Percentiles rank a stretch among this genome's conserved stretches.
Conservation (phyloP, 2,113 vertebrate species). For the Pollimyrus isidori region DNA sequence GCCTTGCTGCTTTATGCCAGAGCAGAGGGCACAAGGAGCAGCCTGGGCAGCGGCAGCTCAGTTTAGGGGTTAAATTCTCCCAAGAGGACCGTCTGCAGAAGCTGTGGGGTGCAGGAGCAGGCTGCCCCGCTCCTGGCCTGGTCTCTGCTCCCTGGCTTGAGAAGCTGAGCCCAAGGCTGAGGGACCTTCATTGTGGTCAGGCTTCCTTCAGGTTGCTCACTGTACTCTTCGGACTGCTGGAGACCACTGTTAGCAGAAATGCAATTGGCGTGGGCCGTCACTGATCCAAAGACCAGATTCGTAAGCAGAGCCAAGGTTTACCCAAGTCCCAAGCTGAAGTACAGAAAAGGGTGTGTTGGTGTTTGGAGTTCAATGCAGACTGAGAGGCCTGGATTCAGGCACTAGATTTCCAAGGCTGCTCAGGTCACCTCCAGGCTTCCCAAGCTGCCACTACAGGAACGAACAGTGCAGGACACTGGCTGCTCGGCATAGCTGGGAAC, state of each 20-base stretch:
- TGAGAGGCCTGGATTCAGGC: not conserved
- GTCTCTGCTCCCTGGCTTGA: not conserved
- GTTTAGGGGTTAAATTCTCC: not conserved
- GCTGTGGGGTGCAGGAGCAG: not conserved
- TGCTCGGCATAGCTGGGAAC: not conserved
- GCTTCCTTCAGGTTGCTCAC: not conserved
- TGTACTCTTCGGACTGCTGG: not conserved
- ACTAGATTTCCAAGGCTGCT: slow-evolving; percentile 25
- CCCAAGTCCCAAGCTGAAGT: not conserved
- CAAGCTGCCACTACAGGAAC: not conserved
- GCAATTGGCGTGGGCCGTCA: not conserved
- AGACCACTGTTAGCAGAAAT: not conserved
- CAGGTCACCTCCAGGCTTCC: slow-evolving; percentile 14
- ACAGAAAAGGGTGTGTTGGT: not conserved
- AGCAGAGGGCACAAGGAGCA: not conserved
- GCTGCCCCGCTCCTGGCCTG: not conserved
- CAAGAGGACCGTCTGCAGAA: not conserved
- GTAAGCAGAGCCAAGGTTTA: not conserved
- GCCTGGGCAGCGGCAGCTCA: not conserved
- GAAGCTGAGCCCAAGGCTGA: not conserved
- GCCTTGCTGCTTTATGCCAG: not conserved
- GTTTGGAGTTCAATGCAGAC: not conserved
- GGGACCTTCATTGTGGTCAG: not conserved
- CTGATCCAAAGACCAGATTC: not conserved
- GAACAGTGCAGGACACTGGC: not conserved